A percentile compares a stretch with the other conserved stretches of the same genome.
phyloP scores from a whole-genome alignment of 2,888 invertebrate genomes.

The Rugalucina vietnamica region DNA sequence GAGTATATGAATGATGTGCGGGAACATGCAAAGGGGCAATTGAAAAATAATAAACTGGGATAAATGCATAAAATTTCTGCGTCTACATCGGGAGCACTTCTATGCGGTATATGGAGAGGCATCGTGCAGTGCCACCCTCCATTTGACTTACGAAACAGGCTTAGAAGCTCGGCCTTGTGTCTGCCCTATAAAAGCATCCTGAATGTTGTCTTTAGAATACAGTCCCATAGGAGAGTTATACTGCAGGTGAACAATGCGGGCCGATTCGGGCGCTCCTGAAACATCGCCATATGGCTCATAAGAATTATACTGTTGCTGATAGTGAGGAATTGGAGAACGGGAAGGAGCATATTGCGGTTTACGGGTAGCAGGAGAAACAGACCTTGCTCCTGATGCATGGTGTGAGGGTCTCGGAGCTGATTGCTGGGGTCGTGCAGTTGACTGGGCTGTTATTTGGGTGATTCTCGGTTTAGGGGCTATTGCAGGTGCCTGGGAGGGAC shows the following conservation, averaged over 20 bases:
- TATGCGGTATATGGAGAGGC: not conserved
- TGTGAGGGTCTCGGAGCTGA: slow-evolving; percentile 22
- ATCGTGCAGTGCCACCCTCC: slow-evolving; percentile 28
- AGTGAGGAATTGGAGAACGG: slow-evolving; percentile 47
- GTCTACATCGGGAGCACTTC: too few relatives aligned
- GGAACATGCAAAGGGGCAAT: not conserved
- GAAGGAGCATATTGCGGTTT: slow-evolving; percentile 55
- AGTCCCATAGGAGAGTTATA: slow-evolving; percentile 83
- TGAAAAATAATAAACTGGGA: too few relatives aligned
- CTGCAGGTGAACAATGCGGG: slow-evolving; percentile 81
- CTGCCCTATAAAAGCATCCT: slow-evolving; percentile 79
- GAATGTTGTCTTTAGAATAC: slow-evolving; percentile 81
- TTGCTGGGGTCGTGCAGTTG: slow-evolving; percentile 36
- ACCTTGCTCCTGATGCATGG: slow-evolving; percentile 45
- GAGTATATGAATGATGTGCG: not conserved
- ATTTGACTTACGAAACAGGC: slow-evolving; percentile 46
- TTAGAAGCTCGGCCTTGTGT: slow-evolving; percentile 66
- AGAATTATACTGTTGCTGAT: slow-evolving; percentile 40
- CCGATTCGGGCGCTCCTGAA: slow-evolving; percentile 46
- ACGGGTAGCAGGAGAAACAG: slow-evolving; percentile 59
- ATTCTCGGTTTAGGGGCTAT: slow-evolving; percentile 56
- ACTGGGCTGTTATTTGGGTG: slow-evolving; percentile 44
- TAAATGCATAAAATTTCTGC: too few relatives aligned
- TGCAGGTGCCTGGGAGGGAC: slow-evolving; percentile 47
- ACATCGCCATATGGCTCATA: slow-evolving; percentile 58